A percentile compares a stretch with the other conserved stretches of the same genome.
phyloP scores from a whole-genome alignment of 2,888 invertebrate genomes.

The Oithona nana region DNA sequence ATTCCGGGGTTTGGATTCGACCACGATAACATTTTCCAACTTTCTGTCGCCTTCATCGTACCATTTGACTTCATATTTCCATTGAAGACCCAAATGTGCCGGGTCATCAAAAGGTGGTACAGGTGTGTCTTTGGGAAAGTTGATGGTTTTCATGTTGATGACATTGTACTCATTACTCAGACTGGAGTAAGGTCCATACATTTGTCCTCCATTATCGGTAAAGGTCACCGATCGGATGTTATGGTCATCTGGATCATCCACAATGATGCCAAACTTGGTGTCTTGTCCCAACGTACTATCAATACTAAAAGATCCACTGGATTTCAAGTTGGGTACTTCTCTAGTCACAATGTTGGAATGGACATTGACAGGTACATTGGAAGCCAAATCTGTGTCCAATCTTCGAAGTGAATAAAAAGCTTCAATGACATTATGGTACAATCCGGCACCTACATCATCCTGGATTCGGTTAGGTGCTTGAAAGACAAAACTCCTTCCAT shows the following conservation, averaged over 20 bases:
- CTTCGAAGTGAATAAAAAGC: neutral
- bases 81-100: constrained; percentile 24
- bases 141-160: constrained; percentile 17
- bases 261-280: constrained; percentile 32
- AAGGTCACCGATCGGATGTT: constrained; percentile 22
- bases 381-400: neutral
- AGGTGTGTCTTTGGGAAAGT: neutral
- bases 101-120: constrained; percentile 32
- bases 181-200: constrained; percentile 14
- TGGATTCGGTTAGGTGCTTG: constrained; percentile 26
- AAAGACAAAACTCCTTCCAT: constrained; percentile 9
- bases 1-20: constrained; percentile 5
- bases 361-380: constrained; percentile 30
- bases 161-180: constrained; percentile 4
- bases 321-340: constrained; percentile 32
- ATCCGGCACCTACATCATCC: constrained; percentile 22
- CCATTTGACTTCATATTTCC: constrained; percentile 39
- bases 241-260: constrained; percentile 34
- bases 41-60: constrained; percentile 31
- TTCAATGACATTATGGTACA: neutral
- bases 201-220: neutral
- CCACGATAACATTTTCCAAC: constrained; percentile 11
- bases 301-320: constrained; percentile 33
- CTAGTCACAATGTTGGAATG: constrained; percentile 27
- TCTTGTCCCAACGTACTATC: constrained; percentile 31